A percentile compares a stretch with the other conserved stretches of the same genome.
These are phyloP conservation scores for Acridotheres tristis DNA, from an alignment of 2,797 vertebrate species.

Conservation along the genomic window DNA sequence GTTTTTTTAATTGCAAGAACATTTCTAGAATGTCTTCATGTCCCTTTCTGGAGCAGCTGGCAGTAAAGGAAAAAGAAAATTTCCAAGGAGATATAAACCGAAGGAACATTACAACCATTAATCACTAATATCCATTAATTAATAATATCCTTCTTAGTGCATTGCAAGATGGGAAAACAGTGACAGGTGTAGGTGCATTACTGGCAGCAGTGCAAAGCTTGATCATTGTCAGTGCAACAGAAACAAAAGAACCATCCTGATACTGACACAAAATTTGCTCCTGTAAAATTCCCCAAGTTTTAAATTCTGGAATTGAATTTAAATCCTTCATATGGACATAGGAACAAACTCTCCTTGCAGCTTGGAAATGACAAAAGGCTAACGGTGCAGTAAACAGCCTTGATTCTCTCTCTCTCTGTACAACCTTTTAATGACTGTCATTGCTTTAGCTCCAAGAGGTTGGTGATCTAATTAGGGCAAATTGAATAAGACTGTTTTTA, in stretches of 20 bases:
- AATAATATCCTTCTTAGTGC: background rate
- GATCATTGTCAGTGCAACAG: background rate
- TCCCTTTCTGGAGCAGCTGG: background rate
- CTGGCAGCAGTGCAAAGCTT: background rate
- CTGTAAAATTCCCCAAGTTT: background rate
- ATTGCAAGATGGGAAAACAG: background rate
- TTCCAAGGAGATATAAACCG: background rate
- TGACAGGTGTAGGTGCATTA: background rate
- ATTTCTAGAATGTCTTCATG: background rate
- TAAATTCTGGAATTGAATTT: background rate
- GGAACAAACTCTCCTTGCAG: background rate
- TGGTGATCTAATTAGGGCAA: conserved; percentile 73
- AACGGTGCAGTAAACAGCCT: conserved; percentile 42
- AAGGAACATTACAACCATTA: background rate
- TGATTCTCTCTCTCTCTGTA: background rate
- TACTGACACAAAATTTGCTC: background rate
- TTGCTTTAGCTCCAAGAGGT: conserved; percentile 59
- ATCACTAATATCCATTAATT: background rate
- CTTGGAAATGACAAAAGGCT: background rate
- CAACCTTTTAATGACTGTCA: conserved; percentile 64
- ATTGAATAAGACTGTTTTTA: conserved; percentile 74
- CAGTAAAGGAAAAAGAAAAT: background rate
- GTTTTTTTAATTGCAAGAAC: background rate
- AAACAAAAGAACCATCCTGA: background rate
- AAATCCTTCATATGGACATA: background rate